phyloP scores from a whole-genome alignment of 1,140 invertebrate species.

The Aphelenchoides besseyi region DNA sequence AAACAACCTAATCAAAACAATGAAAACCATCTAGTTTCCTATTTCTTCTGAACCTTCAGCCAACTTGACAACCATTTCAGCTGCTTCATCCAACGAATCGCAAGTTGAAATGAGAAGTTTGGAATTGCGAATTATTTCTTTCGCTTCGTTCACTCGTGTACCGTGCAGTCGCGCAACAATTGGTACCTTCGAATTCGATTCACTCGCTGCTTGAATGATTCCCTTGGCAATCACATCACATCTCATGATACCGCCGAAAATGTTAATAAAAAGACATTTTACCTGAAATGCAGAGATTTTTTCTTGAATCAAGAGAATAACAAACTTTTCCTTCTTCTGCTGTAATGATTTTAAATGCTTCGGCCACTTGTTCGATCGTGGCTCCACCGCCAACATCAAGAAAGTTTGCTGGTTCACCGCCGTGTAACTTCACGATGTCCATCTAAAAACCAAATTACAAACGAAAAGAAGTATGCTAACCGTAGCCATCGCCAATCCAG shows the following conservation, averaged over 20 bases:
- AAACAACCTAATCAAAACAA: too few relatives aligned
- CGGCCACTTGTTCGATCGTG: constrained; percentile 80
- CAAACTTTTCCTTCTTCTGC: constrained; percentile 68
- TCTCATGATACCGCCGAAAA: constrained; percentile 79
- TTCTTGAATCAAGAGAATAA: too few relatives aligned
- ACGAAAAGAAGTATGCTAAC: too few relatives aligned
- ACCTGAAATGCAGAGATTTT: too few relatives aligned
- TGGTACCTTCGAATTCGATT: constrained; percentile 79
- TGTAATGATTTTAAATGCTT: constrained; percentile 90
- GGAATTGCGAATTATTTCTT: constrained; percentile 28
- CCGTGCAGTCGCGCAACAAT: constrained; percentile 80
- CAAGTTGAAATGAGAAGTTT: constrained; percentile 35
- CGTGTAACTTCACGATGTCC: constrained; percentile 67
- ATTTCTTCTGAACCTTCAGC: too few relatives aligned
- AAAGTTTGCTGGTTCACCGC: constrained; percentile 68
- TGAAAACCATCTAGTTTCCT: too few relatives aligned
- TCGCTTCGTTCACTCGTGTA: constrained; percentile 34
- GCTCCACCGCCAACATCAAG: constrained; percentile 87
- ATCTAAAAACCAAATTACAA: too few relatives aligned
- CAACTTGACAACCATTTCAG: constrained; percentile 40
- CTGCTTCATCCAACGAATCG: constrained; percentile 41
- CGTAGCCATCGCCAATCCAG: constrained; percentile 69
- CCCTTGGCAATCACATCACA: constrained; percentile 93
- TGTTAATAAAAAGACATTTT: constrained; percentile 71
- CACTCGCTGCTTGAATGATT: constrained; percentile 83